Base-by-base conservation (phyloP, 2,888 invertebrate species). In the Zaprionus obscuricornis region DNA sequence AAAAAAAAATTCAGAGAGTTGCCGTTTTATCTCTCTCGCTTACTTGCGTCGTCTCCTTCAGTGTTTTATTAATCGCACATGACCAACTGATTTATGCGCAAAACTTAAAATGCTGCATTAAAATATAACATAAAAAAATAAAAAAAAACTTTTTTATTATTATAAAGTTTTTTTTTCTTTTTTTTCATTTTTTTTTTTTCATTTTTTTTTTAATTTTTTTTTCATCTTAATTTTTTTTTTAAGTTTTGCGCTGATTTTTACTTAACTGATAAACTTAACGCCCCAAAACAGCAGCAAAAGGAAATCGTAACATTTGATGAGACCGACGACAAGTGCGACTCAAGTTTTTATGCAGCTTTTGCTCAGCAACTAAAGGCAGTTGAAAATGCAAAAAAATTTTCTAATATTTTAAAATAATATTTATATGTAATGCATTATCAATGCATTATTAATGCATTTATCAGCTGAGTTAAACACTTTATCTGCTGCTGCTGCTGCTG, bases 11-110 rank as follows among this genome's bases (percentile, higher is more conserved):
- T 20, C 37, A 45, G 34, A 43, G 31, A 22, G 37, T 31, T 36
- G 37, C 37, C 18, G 20, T 10, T 26, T 39, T 36, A 40, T 60
- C 33, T 51, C 43, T 39, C 40, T 43, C 52, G 34, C 45, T 34
- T 42, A 24, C 20, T 57, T 42, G 16, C 29, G 17, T 10, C 2
- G 40, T 36, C 59, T 43, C 60, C 68, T 60, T 59, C 46, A 1
- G 34, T 36, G 51, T 83, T 85, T 83, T 86, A 83, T 83, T 84
- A 83, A 83, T 83, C 82, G 82, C 70, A 81, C 86, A 83, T 83
- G 82, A 73, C 85, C 82, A 66, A 42, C 77, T 86, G 86, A 86
- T 83, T 83, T 83, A 83, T 86, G 84, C 60, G 67, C 60, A 56
- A n/a, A 67, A 58, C 64, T 84, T 81, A 67, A 81, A 79, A 62